Conservation (phyloP, 2,888 invertebrate species). For the Stenodema calcarata region DNA sequence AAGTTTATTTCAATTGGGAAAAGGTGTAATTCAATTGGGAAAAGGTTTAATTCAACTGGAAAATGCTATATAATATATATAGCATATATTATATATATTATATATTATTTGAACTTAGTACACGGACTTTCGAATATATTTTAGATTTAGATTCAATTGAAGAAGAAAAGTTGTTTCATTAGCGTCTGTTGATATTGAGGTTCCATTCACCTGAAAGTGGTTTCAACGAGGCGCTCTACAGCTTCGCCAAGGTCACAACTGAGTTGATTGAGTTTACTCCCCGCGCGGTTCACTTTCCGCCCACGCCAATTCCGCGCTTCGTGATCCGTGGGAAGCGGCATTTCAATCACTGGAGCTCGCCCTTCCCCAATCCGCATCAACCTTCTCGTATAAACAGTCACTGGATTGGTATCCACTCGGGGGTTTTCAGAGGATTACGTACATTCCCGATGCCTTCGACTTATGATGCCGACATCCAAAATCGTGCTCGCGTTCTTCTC, state of each 20-base stretch:
- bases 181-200: neutral
- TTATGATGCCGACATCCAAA: no score
- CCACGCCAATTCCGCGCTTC: neutral
- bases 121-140: no score
- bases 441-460: neutral
- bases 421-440: neutral
- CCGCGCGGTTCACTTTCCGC: neutral
- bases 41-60: no score
- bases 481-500: no score
- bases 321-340: neutral
- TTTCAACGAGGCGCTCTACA: neutral
- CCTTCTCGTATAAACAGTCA: neutral
- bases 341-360: neutral
- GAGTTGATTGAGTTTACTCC: neutral
- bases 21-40: no score
- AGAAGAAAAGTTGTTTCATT: no score
- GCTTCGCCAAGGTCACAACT: neutral
- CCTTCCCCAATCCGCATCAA: neutral
- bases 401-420: neutral
- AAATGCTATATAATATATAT: no score
- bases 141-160: no score
- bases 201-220: neutral
- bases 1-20: no score
- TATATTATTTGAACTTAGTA: no score
- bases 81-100: no score